A percentile compares a stretch with the other conserved stretches of the same genome.
These are phyloP conservation scores for Hydrochoerus hydrochaeris DNA, from an alignment of 2,113 vertebrate genomes.

Conservation along the genomic window DNA sequence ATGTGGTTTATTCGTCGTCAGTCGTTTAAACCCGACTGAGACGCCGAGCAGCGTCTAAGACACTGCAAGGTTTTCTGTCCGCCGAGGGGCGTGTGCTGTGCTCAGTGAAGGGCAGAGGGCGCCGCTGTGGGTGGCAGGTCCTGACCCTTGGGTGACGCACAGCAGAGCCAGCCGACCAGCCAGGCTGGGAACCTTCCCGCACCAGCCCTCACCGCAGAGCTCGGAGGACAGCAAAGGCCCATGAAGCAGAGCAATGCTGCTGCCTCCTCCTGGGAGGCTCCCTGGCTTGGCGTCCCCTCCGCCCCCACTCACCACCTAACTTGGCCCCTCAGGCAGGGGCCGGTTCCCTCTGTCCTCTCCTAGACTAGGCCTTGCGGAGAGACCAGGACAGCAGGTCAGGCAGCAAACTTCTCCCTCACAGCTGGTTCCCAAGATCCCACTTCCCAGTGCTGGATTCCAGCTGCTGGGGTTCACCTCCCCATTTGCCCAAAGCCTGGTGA, in stretches of 20 bases:
- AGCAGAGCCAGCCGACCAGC: too few species aligned
- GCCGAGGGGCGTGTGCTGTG: background rate
- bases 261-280: background rate
- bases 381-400: background rate
- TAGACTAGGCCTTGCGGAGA: accelerated
- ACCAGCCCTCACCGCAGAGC: too few species aligned
- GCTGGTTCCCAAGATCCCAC: too few species aligned
- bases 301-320: background rate
- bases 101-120: accelerated
- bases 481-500: accelerated
- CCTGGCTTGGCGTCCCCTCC: too few species aligned
- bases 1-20: background rate
- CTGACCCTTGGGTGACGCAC: background rate
- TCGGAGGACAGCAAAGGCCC: background rate
- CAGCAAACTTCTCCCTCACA: accelerated
- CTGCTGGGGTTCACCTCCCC: too few species aligned
- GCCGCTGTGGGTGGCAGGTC: accelerated
- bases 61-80: accelerated
- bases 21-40: background rate
- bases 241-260: accelerated
- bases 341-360: accelerated
- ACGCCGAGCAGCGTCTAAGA: background rate
- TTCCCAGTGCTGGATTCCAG: accelerated
- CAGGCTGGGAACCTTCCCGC: too few species aligned
- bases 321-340: background rate